A percentile compares a stretch with the other conserved stretches of the same genome.
Evolutionary conservation across 2,113 vertebrate genomes (phyloP).

Genomic region (Elachura formosa): DNA sequence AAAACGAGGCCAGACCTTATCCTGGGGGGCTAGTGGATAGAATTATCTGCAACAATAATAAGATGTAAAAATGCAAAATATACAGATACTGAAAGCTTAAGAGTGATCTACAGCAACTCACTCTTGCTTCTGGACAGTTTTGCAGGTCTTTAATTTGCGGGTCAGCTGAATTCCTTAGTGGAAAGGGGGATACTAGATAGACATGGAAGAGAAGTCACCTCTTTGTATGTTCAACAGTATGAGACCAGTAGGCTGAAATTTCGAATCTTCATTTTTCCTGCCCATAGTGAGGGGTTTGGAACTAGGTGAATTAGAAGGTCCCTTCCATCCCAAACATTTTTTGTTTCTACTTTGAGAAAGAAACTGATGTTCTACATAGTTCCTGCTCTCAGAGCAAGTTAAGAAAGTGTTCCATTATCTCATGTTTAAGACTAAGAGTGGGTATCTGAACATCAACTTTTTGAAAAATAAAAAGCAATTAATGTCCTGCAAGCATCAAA

Average conservation of each 20-base stretch:
- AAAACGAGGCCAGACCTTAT: conserved; percentile 37
- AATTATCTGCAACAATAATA: conserved; percentile 47
- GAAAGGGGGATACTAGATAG: not conserved
- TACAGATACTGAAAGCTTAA: conserved; percentile 17
- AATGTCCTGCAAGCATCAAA: not conserved
- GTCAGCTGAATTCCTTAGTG: not conserved
- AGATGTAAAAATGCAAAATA: conserved; percentile 25
- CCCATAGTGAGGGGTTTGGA: not conserved
- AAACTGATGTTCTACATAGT: not conserved
- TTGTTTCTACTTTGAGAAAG: not conserved
- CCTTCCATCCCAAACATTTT: not conserved
- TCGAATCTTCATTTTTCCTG: not conserved
- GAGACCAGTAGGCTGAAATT: not conserved
- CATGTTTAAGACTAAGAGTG: not conserved
- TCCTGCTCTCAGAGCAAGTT: not conserved
- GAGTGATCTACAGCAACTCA: conserved; percentile 13
- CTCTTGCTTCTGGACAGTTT: conserved; percentile 25
- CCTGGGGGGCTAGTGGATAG: not conserved
- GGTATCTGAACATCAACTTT: not conserved
- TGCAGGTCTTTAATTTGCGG: not conserved
- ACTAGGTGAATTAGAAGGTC: not conserved
- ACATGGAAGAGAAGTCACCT: not conserved
- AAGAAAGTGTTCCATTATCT: not conserved
- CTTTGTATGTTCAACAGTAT: not conserved
- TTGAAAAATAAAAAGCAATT: not conserved